A percentile compares a stretch with the other conserved stretches of the same genome.
Evolutionary conservation across 2,888 invertebrate genomes (phyloP).

Genomic region (Isotomurus palustris): DNA sequence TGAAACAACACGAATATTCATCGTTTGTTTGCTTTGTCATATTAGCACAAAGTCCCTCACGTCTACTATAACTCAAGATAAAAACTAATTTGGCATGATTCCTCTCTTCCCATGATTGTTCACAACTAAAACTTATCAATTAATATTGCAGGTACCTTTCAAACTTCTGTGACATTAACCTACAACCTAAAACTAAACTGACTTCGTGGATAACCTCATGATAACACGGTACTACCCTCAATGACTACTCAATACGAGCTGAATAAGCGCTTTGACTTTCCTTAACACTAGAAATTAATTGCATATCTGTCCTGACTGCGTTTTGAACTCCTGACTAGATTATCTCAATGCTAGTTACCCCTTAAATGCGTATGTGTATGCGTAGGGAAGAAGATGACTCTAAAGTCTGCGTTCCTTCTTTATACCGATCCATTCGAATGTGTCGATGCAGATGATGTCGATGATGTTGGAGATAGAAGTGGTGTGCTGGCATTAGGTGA

Average conservation of each 20-base stretch:
- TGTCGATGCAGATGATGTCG: constrained; percentile 11
- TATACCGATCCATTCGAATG: background rate
- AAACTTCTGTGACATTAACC: no score
- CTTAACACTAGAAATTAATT: no score
- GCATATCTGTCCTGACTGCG: background rate
- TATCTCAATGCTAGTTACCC: constrained; percentile 7
- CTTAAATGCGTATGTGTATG: no score
- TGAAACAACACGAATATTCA: no score
- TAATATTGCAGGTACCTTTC: no score
- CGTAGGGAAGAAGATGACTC: no score
- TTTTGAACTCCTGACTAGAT: background rate
- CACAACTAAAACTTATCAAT: constrained; percentile 1
- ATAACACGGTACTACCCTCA: no score
- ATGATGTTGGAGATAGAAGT: constrained; percentile 2
- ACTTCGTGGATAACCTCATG: no score
- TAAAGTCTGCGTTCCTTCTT: background rate
- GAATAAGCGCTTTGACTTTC: no score
- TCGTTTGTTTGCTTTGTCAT: no score
- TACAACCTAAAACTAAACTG: no score
- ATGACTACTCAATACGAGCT: no score
- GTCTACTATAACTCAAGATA: background rate
- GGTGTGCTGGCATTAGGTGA: background rate
- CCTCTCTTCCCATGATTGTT: constrained; percentile 7
- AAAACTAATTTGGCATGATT: constrained; percentile 9
- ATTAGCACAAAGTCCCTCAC: constrained; percentile 2